Base-by-base conservation (phyloP, 2,888 invertebrate species). In the Brassicogethes aeneus region DNA sequence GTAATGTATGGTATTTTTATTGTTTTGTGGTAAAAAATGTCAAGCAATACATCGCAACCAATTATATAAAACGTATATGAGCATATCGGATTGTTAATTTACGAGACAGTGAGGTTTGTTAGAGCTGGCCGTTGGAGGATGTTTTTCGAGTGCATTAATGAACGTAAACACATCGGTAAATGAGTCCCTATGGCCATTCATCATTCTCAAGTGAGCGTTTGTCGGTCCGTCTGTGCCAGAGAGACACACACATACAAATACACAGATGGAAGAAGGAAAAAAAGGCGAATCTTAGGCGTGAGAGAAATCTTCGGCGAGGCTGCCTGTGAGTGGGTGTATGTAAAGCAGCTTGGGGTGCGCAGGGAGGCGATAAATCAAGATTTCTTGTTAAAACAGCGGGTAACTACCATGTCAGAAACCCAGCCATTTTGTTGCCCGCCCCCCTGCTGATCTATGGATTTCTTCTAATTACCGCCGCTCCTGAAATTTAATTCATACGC, bases 401-500 rank as follows among this genome's bases (percentile, higher is more conserved):
- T 53, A 54, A 47, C 55, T 52, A 51, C 52, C 51, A 50, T 51
- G 55, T 53, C 54, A 54, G 49, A 42, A 48, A 42, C 48, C 53
- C 58, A 56, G 58, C 62, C 60, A 61, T 62, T 57, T 62, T 60
- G 52, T 47, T 47, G 47, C 43, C n/a, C n/a, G 50, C 35, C 52
- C 43, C 58, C 60, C 60, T 45, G 53, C 53, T 51, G 59, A 49
- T 55, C 53, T 56, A 55, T 55, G 53, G 55, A 56, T 57, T 57
- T 56, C 60, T 57, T 56, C 59, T 62, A 64, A 64, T 64, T 62
- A 62, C 55, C 54, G 52, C 3, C 55, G 57, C 62, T 62, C 59
- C 60, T 60, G 59, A 57, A 62, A 60, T 59, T 61, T 62, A 62
- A 63, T 64, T 61, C 58, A 58, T 57, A 55, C 55, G 32, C 10